Evolutionary conservation across 1,140 invertebrate species (phyloP).

Genomic region (Frieseomelitta varia): DNA sequence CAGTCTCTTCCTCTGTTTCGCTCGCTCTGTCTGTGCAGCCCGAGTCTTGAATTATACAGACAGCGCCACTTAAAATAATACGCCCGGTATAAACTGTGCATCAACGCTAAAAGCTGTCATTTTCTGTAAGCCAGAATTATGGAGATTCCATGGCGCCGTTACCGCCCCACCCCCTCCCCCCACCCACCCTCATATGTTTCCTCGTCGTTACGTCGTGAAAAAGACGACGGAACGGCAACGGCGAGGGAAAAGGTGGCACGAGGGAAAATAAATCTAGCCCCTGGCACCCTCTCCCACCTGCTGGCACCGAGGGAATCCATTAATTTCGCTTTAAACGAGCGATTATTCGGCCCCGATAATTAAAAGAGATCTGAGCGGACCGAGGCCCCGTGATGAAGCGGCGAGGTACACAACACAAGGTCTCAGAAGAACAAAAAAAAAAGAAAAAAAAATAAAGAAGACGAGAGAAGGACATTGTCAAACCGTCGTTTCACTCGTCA

Average conservation of each 20-base stretch:
- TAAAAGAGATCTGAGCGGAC: slow-evolving; percentile 30
- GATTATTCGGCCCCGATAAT: slow-evolving; percentile 45
- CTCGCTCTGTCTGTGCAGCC: slow-evolving; percentile 45
- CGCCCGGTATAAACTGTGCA: slow-evolving; percentile 80
- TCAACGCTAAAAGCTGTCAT: slow-evolving; percentile 82
- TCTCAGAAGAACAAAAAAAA: neutral
- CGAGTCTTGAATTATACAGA: slow-evolving; percentile 79
- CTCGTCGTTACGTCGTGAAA: slow-evolving; percentile 18
- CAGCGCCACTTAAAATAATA: slow-evolving; percentile 81
- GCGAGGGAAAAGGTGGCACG: slow-evolving; percentile 27
- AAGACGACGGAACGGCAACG: slow-evolving; percentile 19
- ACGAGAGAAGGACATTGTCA: too few species aligned
- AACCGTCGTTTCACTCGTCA: neutral
- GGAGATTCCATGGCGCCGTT: slow-evolving; percentile 72
- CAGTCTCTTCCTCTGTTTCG: neutral
- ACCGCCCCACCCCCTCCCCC: neutral
- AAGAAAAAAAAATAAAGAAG: too few species aligned
- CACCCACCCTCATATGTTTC: neutral
- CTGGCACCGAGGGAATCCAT: neutral
- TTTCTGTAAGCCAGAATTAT: slow-evolving; percentile 82
- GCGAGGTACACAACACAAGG: too few species aligned
- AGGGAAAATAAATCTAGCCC: slow-evolving; percentile 22
- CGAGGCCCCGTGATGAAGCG: neutral
- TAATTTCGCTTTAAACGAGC: slow-evolving; percentile 48
- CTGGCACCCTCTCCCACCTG: neutral